phyloP scores from a whole-genome alignment of 2,888 invertebrate species.

The Mantis religiosa region DNA sequence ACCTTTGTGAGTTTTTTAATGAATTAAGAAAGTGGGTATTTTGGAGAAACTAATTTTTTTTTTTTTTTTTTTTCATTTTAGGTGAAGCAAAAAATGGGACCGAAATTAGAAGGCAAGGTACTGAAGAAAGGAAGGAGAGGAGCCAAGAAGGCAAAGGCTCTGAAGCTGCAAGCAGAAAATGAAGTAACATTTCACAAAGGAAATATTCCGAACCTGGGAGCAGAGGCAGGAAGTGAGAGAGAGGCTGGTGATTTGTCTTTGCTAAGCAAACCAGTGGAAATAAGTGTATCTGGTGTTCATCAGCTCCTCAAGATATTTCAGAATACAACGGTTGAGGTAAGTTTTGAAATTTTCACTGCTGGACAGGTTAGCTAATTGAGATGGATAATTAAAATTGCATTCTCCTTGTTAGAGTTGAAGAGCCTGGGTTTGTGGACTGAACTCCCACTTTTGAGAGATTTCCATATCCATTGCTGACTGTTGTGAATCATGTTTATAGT shows the following conservation, averaged over 20 bases:
- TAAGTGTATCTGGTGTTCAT: conserved; percentile 63
- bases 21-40: too few relatives aligned
- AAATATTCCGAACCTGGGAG: not conserved
- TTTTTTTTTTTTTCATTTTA: not conserved
- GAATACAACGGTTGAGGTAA: conserved; percentile 70
- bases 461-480: too few relatives aligned
- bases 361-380: too few relatives aligned
- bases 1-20: too few relatives aligned
- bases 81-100: not conserved
- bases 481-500: too few relatives aligned
- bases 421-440: too few relatives aligned
- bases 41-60: not conserved
- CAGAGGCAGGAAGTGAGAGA: not conserved
- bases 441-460: too few relatives aligned
- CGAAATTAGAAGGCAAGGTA: not conserved
- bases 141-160: not conserved
- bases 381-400: too few relatives aligned
- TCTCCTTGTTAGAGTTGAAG: too few relatives aligned
- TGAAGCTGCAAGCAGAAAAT: not conserved
- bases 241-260: conserved; percentile 47
- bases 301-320: conserved; percentile 70
- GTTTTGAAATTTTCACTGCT: not conserved
- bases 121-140: not conserved
- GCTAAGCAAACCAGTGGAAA: conserved; percentile 60
- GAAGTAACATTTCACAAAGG: not conserved